These are phyloP conservation scores for Mantis religiosa DNA, from an alignment of 2,888 invertebrate genomes.

Conservation along the genomic window DNA sequence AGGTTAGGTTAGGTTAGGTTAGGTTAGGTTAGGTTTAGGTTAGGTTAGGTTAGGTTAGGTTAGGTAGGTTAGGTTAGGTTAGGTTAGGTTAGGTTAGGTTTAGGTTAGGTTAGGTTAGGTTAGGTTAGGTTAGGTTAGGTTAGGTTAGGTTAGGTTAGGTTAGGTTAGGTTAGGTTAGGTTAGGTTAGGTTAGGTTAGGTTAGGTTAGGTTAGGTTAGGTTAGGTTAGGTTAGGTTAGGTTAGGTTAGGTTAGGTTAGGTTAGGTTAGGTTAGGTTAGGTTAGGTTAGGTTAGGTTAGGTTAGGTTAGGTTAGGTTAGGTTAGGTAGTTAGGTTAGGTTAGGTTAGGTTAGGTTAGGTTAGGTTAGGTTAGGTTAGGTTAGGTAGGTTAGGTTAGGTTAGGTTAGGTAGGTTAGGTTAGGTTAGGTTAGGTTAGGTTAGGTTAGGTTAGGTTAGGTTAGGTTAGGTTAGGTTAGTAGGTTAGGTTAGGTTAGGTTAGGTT, in stretches of 20 bases:
- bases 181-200: too few relatives aligned
- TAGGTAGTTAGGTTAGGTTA: not conserved
- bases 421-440: not conserved
- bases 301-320: too few relatives aligned
- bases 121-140: not conserved
- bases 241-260: not conserved
- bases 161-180: too few relatives aligned
- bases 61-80: slow-evolving; percentile 19
- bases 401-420: not conserved
- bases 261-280: not conserved
- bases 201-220: not conserved
- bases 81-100: not conserved
- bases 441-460: not conserved
- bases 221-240: not conserved
- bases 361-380: not conserved
- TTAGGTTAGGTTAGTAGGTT: too few relatives aligned
- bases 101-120: not conserved
- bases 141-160: too few relatives aligned
- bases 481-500: not conserved
- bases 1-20: slow-evolving; percentile 30
- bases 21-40: slow-evolving; percentile 23
- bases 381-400: not conserved
- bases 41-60: slow-evolving; percentile 29
- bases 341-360: not conserved
- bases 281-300: too few relatives aligned